Conservation (phyloP, 2,797 vertebrate genomes). For the Serranus cabrilla region DNA sequence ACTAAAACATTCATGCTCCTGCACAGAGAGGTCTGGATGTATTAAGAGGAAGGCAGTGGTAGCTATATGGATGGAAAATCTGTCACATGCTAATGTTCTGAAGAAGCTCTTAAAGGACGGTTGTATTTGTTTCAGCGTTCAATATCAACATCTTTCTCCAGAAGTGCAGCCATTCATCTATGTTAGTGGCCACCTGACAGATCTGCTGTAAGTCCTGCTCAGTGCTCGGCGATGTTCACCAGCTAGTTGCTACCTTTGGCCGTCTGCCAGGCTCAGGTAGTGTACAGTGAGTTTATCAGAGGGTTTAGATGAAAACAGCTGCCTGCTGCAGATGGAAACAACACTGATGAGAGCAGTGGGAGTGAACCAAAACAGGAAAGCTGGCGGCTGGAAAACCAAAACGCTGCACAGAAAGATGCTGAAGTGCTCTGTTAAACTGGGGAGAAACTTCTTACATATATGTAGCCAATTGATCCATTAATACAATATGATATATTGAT, state of each 20-base stretch:
- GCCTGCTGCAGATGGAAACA: neutral
- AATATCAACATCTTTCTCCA: too few species aligned
- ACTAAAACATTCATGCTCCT: too few species aligned
- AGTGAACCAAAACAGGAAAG: neutral
- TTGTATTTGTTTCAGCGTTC: too few species aligned
- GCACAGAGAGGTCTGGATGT: too few species aligned
- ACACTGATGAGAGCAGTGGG: neutral
- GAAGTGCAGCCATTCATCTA: too few species aligned
- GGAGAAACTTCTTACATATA: neutral
- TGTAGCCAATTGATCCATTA: neutral
- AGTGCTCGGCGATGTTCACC: constrained; percentile 1
- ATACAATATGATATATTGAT: neutral
- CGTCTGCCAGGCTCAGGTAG: neutral
- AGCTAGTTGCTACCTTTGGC: constrained; percentile 3
- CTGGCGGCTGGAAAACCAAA: neutral
- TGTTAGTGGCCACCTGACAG: too few species aligned
- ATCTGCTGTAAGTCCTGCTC: too few species aligned
- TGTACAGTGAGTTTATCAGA: neutral
- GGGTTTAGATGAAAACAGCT: neutral
- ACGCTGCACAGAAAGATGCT: neutral
- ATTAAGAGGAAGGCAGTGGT: too few species aligned
- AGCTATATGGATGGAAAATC: too few species aligned
- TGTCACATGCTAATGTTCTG: too few species aligned
- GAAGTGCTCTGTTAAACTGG: neutral
- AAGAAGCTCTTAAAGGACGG: too few species aligned